A percentile compares a stretch with the other conserved stretches of the same genome.
Conservation (phyloP, 2,888 invertebrate genomes). For the Chloroclystis v-ata region DNA sequence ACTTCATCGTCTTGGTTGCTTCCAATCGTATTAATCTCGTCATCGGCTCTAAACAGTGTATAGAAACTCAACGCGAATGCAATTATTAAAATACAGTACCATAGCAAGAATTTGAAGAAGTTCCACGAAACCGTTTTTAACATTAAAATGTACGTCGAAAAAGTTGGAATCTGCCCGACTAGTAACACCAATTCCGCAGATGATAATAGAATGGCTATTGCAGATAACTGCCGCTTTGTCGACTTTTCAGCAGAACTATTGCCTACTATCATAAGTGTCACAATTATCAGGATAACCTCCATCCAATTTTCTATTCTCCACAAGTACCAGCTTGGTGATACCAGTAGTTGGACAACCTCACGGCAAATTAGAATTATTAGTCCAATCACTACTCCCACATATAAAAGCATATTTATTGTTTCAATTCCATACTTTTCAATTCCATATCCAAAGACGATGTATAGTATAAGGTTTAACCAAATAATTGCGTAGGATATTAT, state of each 20-base stretch:
- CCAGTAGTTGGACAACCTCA: conserved; percentile 84
- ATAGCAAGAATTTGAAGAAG: conserved; percentile 86
- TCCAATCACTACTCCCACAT: conserved; percentile 75
- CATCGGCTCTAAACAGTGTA: conserved; percentile 80
- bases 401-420: conserved; percentile 66
- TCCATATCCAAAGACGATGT: conserved; percentile 82
- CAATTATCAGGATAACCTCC: conserved; percentile 82
- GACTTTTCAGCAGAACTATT: conserved; percentile 70
- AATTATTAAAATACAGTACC: conserved; percentile 88
- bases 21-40: conserved; percentile 60
- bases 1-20: conserved; percentile 74
- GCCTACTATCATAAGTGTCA: conserved; percentile 80
- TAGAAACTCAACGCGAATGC: conserved; percentile 91
- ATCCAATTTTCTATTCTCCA: conserved; percentile 85
- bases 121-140: conserved; percentile 87
- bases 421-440: conserved; percentile 67
- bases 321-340: conserved; percentile 83
- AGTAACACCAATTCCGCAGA: conserved; percentile 87
- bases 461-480: conserved; percentile 81
- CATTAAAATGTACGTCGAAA: conserved; percentile 91
- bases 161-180: conserved; percentile 87
- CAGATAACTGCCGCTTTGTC: conserved; percentile 82
- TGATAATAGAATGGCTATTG: conserved; percentile 85
- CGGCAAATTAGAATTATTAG: conserved; percentile 80
- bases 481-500: conserved; percentile 84